These are phyloP conservation scores for Platichthys flesus DNA, from an alignment of 2,113 vertebrate genomes.

Conservation along the genomic window DNA sequence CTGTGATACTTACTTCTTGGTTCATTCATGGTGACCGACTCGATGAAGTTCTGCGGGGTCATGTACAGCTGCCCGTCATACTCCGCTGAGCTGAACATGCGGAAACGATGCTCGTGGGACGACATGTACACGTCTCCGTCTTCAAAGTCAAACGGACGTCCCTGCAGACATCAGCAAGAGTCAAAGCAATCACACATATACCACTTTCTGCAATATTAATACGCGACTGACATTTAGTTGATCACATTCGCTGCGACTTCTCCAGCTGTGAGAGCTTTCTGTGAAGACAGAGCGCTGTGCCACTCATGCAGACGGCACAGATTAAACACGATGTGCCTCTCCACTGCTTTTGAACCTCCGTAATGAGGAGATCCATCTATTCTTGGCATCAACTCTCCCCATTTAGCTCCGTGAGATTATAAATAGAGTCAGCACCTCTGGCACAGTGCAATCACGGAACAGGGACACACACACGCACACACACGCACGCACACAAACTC, in stretches of 20 bases:
- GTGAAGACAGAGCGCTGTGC: not conserved
- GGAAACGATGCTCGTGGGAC: constrained; percentile 93
- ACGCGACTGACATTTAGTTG: not conserved
- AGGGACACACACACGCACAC: constrained; percentile 1
- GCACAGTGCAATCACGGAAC: constrained; percentile 28
- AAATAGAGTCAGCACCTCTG: constrained; percentile 55
- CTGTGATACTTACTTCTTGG: constrained; percentile 85
- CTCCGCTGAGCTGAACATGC: constrained; percentile 93
- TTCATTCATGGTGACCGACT: constrained; percentile 94
- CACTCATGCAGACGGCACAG: constrained; percentile 4
- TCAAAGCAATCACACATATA: not conserved
- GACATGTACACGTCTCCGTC: constrained; percentile 93
- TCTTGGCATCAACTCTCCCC: constrained; percentile 53
- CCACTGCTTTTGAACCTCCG: constrained; percentile 43
- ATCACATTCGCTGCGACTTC: not conserved
- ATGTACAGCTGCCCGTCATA: constrained; percentile 98
- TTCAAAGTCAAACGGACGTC: constrained; percentile 84
- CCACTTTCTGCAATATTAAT: not conserved
- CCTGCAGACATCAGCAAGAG: constrained; percentile 65
- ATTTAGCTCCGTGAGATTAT: constrained; percentile 59
- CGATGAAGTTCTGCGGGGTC: constrained; percentile 97
- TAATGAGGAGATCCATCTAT: constrained; percentile 62
- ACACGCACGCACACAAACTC: constrained; percentile 4
- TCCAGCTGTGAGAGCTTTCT: not conserved
- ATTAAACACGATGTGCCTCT: constrained; percentile 10